Evolutionary conservation across 2,797 vertebrate genomes (phyloP).

Genomic region (Phrynocephalus forsythii): DNA sequence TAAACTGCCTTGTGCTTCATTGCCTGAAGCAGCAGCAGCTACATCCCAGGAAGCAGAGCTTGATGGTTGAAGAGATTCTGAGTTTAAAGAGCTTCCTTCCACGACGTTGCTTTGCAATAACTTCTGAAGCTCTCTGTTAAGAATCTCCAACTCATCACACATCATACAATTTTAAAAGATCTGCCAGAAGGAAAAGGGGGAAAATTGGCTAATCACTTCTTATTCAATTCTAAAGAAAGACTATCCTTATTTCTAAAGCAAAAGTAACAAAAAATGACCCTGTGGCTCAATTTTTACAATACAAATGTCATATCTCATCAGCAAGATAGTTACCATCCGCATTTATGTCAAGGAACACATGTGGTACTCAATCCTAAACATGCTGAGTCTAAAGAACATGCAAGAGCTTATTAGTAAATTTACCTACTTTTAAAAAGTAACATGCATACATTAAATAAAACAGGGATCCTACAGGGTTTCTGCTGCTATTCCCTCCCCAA

Average conservation of each 20-base stretch:
- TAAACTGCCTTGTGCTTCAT: constrained; percentile 50
- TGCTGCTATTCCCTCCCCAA: background rate
- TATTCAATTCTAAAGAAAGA: constrained; percentile 25
- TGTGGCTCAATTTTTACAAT: background rate
- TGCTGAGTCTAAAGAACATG: rapidly evolving
- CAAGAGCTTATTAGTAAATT: rapidly evolving
- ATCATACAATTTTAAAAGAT: constrained; percentile 53
- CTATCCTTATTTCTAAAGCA: background rate
- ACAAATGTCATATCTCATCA: background rate
- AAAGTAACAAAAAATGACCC: background rate
- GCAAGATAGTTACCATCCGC: background rate
- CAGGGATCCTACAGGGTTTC: background rate
- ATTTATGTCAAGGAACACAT: background rate
- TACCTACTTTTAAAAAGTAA: constrained; percentile 11
- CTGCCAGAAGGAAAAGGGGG: constrained; percentile 51
- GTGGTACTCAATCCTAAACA: background rate
- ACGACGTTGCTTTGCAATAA: constrained; percentile 18
- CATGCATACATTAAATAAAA: background rate
- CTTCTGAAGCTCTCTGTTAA: constrained; percentile 64
- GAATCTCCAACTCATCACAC: constrained; percentile 67
- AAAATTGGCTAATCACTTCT: constrained; percentile 48
- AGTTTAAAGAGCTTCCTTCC: constrained; percentile 53
- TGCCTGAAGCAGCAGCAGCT: constrained; percentile 57
- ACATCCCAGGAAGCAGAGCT: constrained; percentile 37
- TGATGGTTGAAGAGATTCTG: constrained; percentile 63